These are phyloP conservation scores for Halichoerus grypus DNA, from an alignment of 2,113 vertebrate genomes.

Conservation along the genomic window DNA sequence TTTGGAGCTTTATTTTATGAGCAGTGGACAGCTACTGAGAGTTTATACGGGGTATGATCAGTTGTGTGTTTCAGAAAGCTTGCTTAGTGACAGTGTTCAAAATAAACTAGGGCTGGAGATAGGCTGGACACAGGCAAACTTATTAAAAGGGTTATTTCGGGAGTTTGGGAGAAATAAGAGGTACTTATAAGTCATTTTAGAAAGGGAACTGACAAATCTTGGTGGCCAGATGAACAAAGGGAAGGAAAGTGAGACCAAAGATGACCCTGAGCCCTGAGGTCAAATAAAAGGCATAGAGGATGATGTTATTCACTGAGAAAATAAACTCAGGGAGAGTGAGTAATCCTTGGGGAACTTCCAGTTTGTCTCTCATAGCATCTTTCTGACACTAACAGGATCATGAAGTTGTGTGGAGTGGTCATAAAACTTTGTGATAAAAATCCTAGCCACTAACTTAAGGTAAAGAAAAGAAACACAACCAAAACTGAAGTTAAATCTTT, in stretches of 20 bases:
- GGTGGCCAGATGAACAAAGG: not conserved
- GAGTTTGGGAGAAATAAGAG: conserved; percentile 15
- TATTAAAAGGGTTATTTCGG: conserved; percentile 22
- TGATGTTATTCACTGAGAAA: conserved; percentile 23
- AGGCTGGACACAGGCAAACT: not conserved
- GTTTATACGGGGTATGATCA: not conserved
- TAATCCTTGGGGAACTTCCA: not conserved
- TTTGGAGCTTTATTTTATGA: not conserved
- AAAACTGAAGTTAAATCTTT: not conserved
- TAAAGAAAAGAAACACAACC: not conserved
- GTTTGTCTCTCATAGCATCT: not conserved
- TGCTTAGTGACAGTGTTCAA: not conserved
- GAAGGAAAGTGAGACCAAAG: not conserved
- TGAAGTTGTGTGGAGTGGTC: not conserved
- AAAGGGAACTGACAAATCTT: not conserved
- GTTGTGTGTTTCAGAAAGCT: conserved; percentile 8
- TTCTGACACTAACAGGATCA: conserved; percentile 12
- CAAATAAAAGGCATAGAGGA: not conserved
- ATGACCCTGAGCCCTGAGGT: not conserved
- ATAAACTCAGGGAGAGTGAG: not conserved
- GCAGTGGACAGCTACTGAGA: not conserved
- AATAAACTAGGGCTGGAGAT: not conserved
- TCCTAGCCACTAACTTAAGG: not conserved
- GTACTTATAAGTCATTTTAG: conserved; percentile 18
- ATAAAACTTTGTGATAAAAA: conserved; percentile 43